Base-by-base conservation (phyloP, 2,888 invertebrate genomes). In the Caenorhabditis japonica region DNA sequence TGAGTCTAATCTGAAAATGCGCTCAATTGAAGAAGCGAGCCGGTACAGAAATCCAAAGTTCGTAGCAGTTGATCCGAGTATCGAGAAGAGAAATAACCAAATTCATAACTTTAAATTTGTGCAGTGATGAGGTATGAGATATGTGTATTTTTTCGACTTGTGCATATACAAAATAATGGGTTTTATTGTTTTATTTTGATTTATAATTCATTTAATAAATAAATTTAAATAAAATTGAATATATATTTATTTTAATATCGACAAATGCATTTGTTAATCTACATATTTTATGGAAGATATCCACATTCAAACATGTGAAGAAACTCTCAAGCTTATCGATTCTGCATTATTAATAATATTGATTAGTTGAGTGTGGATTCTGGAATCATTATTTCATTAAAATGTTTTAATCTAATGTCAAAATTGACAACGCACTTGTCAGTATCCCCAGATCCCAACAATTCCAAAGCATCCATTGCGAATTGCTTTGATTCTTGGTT, bases 341-440 rank as follows among this genome's bases (percentile, higher is more conserved):
- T 72, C 75, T 23, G 46, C 66, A 10, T 60, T 58, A 34, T 69
- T 56, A 38, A 77, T 69, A 44, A 77, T 77, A 19, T 49, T 56
- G 27, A 72, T 69, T 3, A 77, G 68, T 8, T 69, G 61, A 4
- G 23, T 43, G 13, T 68, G 52, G n/a, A 75, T 30, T 46, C 64
- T 72, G 62, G 58, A 72, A 52, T 10, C 10, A 5, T 30, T 10
- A 30, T 5, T 30, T 30, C 5, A 30, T 30, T 5, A 30, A 5
- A 5, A 10, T 30, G 30, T 30, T 23, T 12, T 17, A 12, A 33
- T n/a, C n/a, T n/a, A n/a, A n/a, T n/a, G n/a, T n/a, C n/a, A n/a
- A n/a, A n/a, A n/a, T n/a, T n/a, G n/a, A 23, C 4, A 8, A 47
- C 39, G 13, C 12, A 69, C 60, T 39, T 52, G 21, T 58, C 52